Conservation (phyloP, 2,113 vertebrate genomes). For the Prunella fulvescens region DNA sequence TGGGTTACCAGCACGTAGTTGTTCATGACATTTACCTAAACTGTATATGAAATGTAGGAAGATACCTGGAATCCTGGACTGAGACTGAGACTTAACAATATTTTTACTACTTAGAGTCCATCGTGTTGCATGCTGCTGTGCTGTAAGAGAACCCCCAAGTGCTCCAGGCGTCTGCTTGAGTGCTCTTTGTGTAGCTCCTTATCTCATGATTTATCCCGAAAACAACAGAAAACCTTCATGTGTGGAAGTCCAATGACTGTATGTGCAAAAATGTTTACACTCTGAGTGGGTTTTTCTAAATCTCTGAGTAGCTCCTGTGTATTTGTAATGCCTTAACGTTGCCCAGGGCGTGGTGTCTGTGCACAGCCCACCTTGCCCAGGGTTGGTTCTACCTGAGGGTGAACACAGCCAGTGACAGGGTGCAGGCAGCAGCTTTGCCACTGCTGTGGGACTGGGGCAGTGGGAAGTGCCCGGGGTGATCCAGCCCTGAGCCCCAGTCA, state of each 20-base stretch:
- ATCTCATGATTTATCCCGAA: constrained; percentile 50
- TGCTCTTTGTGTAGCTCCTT: constrained; percentile 54
- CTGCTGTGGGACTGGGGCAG: not conserved
- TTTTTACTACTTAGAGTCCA: constrained; percentile 31
- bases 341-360: not conserved
- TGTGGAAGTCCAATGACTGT: not conserved
- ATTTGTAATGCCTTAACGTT: constrained; percentile 23
- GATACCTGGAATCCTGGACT: not conserved
- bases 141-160: constrained; percentile 49
- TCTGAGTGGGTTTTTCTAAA: not conserved
- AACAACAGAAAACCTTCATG: not conserved
- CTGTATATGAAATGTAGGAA: not conserved
- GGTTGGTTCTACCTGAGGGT: not conserved
- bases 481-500: constrained; percentile 14
- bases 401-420: not conserved
- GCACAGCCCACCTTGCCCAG: not conserved
- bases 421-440: not conserved
- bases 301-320: not conserved
- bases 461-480: not conserved
- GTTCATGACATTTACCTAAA: constrained; percentile 29
- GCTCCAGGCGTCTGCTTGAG: constrained; percentile 18
- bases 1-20: not conserved
- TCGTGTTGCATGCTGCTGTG: constrained; percentile 59
- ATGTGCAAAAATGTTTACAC: not conserved
- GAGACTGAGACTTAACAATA: not conserved